These are phyloP conservation scores for Myocastor coypus DNA, from an alignment of 2,113 vertebrate genomes.

Conservation along the genomic window DNA sequence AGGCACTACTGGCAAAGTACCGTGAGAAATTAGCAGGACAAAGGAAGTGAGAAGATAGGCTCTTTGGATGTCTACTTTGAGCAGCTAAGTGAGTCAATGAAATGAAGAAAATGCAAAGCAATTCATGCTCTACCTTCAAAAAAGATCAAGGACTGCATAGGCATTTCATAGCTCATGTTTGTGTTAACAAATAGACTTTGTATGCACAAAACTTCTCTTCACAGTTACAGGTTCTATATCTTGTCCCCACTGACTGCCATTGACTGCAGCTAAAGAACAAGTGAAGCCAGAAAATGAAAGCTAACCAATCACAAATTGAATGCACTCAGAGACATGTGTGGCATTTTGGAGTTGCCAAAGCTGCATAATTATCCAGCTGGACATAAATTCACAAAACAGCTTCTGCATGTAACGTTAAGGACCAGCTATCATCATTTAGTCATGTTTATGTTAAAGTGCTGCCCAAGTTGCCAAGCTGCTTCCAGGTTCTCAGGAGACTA, in stretches of 20 bases:
- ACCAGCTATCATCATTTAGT: too few relatives aligned
- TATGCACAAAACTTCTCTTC: not conserved
- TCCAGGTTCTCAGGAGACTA: not conserved
- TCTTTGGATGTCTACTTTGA: not conserved
- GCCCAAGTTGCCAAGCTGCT: not conserved
- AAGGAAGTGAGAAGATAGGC: not conserved
- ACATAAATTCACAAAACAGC: not conserved
- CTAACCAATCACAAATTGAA: not conserved
- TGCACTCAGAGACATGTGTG: not conserved
- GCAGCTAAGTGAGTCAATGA: not conserved
- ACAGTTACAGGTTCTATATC: not conserved
- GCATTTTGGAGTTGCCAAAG: too few relatives aligned
- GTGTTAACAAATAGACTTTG: not conserved
- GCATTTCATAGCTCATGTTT: not conserved
- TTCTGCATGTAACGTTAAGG: not conserved
- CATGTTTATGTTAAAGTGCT: too few relatives aligned
- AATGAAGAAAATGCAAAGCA: not conserved
- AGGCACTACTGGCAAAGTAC: accelerated
- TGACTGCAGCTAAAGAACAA: not conserved
- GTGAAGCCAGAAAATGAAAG: not conserved
- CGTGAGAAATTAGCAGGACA: too few relatives aligned
- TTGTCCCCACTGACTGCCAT: not conserved
- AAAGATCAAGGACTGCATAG: not conserved
- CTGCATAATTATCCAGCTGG: not conserved
- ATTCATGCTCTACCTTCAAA: not conserved